A percentile compares a stretch with the other conserved stretches of the same genome.
Evolutionary conservation across 1,140 invertebrate species (phyloP).

Genomic region (Diplogasteroides magnus): DNA sequence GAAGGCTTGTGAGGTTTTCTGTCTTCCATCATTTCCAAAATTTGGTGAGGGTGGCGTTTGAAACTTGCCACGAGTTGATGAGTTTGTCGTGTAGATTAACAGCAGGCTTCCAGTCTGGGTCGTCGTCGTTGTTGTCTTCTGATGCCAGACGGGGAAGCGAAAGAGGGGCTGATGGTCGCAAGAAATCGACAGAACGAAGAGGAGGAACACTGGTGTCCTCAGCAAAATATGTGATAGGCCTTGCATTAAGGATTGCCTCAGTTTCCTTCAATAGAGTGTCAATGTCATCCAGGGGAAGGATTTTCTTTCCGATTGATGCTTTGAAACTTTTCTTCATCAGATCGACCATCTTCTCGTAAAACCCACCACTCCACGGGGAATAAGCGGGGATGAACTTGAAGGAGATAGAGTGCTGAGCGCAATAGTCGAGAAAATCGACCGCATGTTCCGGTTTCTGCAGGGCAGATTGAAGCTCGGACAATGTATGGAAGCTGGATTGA

Average conservation of each 20-base stretch:
- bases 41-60: background rate
- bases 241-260: background rate
- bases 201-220: background rate
- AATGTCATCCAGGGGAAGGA: background rate
- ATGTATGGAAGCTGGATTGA: background rate
- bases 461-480: background rate
- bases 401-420: background rate
- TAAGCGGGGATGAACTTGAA: constrained; percentile 2
- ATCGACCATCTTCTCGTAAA: constrained; percentile 14
- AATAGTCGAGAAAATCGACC: background rate
- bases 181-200: constrained; percentile 4
- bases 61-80: background rate
- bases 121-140: background rate
- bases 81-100: background rate
- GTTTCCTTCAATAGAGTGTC: background rate
- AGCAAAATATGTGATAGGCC: background rate
- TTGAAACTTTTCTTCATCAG: background rate
- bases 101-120: background rate
- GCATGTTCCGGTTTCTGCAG: background rate
- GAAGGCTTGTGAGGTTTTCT: background rate
- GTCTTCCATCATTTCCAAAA: background rate
- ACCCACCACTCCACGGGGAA: constrained; percentile 9
- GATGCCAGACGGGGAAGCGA: background rate
- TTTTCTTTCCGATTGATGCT: background rate
- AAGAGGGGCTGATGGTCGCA: background rate